Conservation (phyloP, 2,797 vertebrate species). For the Lagocephalus sceleratus region DNA sequence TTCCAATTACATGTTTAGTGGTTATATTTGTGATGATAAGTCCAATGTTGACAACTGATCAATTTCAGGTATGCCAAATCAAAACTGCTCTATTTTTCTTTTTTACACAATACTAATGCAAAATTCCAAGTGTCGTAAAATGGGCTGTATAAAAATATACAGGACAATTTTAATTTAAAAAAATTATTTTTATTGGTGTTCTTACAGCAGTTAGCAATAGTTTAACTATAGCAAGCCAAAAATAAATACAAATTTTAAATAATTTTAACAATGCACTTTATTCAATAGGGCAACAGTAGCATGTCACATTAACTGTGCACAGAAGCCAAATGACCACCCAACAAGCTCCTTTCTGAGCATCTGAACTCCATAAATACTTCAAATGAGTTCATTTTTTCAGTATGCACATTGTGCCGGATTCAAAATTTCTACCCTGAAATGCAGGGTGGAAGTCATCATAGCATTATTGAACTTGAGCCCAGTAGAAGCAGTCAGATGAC, state of each 20-base stretch:
- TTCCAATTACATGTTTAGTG: neutral
- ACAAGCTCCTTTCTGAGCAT: constrained; percentile 43
- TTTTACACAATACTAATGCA: too few relatives aligned
- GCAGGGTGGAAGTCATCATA: constrained; percentile 48
- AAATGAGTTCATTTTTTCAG: neutral
- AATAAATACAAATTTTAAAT: constrained; percentile 79
- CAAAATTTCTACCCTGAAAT: constrained; percentile 5
- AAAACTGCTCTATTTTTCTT: too few relatives aligned
- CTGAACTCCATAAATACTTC: constrained; percentile 5
- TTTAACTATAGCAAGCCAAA: constrained; percentile 73
- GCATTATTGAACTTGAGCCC: constrained; percentile 36
- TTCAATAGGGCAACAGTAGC: constrained; percentile 69
- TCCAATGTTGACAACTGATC: too few relatives aligned
- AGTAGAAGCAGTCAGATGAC: constrained; percentile 57
- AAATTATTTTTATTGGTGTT: constrained; percentile 62
- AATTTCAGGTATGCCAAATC: too few relatives aligned
- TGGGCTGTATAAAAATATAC: neutral
- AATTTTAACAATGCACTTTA: constrained; percentile 69
- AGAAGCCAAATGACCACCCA: constrained; percentile 36
- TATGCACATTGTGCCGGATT: constrained; percentile 14
- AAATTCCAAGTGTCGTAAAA: too few relatives aligned
- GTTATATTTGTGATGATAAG: too few relatives aligned
- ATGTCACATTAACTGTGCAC: constrained; percentile 53
- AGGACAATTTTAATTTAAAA: neutral
- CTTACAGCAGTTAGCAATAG: constrained; percentile 73